Evolutionary conservation across 1,140 invertebrate species (phyloP).

Genomic region (Brachionus manjavacas): DNA sequence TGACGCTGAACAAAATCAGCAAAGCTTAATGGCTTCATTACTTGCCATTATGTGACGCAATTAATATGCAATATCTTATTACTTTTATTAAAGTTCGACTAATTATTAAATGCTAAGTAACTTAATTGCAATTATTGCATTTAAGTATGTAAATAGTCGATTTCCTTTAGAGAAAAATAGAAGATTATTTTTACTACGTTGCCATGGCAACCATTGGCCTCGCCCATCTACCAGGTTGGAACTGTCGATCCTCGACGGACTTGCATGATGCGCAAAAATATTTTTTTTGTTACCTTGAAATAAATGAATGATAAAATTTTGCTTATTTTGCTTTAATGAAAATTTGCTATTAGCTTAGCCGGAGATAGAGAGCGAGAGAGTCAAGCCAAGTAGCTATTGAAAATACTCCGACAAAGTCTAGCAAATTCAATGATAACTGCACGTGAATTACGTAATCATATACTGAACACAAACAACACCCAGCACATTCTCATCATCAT

Average conservation of each 20-base stretch:
- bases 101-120: not conserved
- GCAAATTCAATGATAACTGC: not conserved
- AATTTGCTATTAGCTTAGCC: not conserved
- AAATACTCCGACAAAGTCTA: not conserved
- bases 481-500: not conserved
- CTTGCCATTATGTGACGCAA: not conserved
- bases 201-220: not conserved
- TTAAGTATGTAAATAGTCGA: not conserved
- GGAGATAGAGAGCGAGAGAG: not conserved
- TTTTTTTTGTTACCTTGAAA: not conserved
- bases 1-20: not conserved
- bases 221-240: not conserved
- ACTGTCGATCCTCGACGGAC: not conserved
- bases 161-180: not conserved
- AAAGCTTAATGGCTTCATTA: not conserved
- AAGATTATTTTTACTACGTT: not conserved
- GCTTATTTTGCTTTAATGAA: not conserved
- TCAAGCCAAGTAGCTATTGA: not conserved
- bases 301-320: not conserved
- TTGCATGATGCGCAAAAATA: not conserved
- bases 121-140: not conserved
- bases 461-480: not conserved
- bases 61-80: not conserved
- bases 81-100: not conserved
- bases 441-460: slow-evolving; percentile 16